Evolutionary conservation across 2,113 vertebrate genomes (phyloP).

Genomic region (Syngnathus floridae): DNA sequence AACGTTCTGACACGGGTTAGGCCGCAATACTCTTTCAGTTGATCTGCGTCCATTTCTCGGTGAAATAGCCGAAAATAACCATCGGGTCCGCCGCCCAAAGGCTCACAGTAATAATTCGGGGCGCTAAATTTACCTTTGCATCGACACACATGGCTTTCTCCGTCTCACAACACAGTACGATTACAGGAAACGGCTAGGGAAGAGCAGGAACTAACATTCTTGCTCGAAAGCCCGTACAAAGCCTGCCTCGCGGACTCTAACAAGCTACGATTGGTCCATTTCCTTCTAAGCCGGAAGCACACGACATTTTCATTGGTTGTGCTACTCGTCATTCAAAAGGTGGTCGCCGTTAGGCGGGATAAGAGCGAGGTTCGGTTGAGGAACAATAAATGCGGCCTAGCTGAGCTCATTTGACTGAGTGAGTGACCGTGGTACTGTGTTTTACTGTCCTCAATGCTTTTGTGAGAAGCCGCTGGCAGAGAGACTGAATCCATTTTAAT

Average conservation of each 20-base stretch:
- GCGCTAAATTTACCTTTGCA: conserved; percentile 77
- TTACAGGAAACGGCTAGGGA: conserved; percentile 78
- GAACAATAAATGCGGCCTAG: conserved; percentile 72
- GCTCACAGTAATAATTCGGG: conserved; percentile 59
- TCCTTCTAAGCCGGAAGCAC: conserved; percentile 38
- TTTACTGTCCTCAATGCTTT: conserved; percentile 17
- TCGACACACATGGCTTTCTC: conserved; percentile 82
- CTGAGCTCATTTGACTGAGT: conserved; percentile 47
- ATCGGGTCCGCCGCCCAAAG: conserved; percentile 43
- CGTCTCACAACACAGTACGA: conserved; percentile 80
- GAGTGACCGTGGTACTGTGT: conserved; percentile 39
- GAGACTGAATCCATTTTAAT: neutral
- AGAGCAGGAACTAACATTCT: conserved; percentile 78
- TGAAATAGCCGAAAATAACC: conserved; percentile 57
- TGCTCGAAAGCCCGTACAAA: conserved; percentile 56
- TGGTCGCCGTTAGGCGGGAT: conserved; percentile 56
- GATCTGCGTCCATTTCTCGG: conserved; percentile 49
- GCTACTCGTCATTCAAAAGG: conserved; percentile 4
- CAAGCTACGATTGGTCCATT: conserved; percentile 49
- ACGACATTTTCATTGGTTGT: conserved; percentile 39
- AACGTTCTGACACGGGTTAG: conserved; percentile 71
- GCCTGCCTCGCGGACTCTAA: conserved; percentile 31
- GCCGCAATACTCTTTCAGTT: conserved; percentile 71
- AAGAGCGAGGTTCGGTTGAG: conserved; percentile 61
- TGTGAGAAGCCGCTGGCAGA: neutral